Percentiles rank a stretch among this genome's conserved stretches.
These are phyloP conservation scores for Drosophila kambysellisi DNA, from an alignment of 2,888 invertebrate species.

Conservation along the genomic window DNA sequence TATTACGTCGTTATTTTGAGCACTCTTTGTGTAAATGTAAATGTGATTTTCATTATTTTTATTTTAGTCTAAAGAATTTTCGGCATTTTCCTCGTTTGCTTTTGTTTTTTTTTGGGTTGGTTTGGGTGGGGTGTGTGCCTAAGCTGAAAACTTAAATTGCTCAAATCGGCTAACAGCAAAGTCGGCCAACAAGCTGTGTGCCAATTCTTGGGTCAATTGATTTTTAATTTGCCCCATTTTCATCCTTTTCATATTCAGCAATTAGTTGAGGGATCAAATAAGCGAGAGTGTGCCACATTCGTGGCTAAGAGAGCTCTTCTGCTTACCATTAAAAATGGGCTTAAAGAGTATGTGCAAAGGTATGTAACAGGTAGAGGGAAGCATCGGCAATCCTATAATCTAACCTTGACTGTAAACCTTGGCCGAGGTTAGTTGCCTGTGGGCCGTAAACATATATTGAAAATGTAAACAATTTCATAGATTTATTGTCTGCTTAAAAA, in stretches of 20 bases:
- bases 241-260: neutral
- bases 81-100: constrained; percentile 27
- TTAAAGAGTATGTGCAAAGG: too few relatives aligned
- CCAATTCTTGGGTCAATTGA: constrained; percentile 33
- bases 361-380: too few relatives aligned
- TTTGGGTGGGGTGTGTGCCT: constrained; percentile 4
- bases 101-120: neutral
- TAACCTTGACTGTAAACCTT: constrained; percentile 21
- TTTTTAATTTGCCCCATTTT: constrained; percentile 27
- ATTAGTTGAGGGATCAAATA: neutral
- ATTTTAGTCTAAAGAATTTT: constrained; percentile 58
- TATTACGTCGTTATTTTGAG: constrained; percentile 66
- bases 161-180: constrained; percentile 20
- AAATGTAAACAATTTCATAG: constrained; percentile 47
- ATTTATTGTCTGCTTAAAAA: constrained; percentile 27
- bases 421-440: constrained; percentile 38
- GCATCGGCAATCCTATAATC: too few relatives aligned
- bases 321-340: too few relatives aligned
- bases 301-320: neutral
- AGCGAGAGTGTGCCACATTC: neutral
- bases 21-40: constrained; percentile 46
- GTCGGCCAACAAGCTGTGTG: constrained; percentile 13
- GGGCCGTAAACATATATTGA: constrained; percentile 30
- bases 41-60: constrained; percentile 44
- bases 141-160: constrained; percentile 10